Base-by-base conservation (phyloP, 2,113 vertebrate genomes). In the Dascyllus trimaculatus region DNA sequence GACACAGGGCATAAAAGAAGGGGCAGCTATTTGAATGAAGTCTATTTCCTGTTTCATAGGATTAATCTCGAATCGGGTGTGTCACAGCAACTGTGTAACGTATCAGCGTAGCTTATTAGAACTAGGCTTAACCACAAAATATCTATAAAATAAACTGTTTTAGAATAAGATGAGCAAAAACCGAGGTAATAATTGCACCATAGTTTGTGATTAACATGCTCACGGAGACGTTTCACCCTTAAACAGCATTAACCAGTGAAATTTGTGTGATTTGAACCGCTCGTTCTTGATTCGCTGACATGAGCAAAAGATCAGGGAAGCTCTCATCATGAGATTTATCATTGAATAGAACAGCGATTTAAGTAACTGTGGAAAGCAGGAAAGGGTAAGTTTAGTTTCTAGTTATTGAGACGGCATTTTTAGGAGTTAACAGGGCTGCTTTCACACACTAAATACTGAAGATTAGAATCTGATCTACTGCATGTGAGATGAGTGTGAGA, bases 1-100 rank as follows among this genome's bases (percentile, higher is more conserved):
- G 71, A 77, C 79, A 76, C 11, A 56, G 81, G 80, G 57, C 75
- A 86, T 81, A 74, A 89, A 87, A 86, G 64, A 80, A 70, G 56
- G 70, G 84, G 65, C 78, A 71, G 40, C 66, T 66, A 85, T 90
- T 85, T 91, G 78, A 74, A 85, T 83, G 48, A 32, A 22, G 72
- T 64, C 61, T 80, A 46, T 85, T 89, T 74, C 63, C 56, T 60
- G 35, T 78, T 66, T 73, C 22, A 67, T 62, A 22, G 32, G 48
- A 70, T 85, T 85, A 69, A 76, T 81, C 25, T 64, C 73, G 63
- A 62, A 66, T 60, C 46, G 17, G 45, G 57, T 46, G n/a, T 71
- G 38, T 74, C 72, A 46, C 11, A 1, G 67, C 32, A 71, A 68
- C 58, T 62, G 24, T 43, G 7, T 35, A 29, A 45, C 6, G 1